Percentiles rank a stretch among this genome's conserved stretches.
These are phyloP conservation scores for Pomacea canaliculata DNA, from an alignment of 2,888 invertebrate species.

Conservation along the genomic window DNA sequence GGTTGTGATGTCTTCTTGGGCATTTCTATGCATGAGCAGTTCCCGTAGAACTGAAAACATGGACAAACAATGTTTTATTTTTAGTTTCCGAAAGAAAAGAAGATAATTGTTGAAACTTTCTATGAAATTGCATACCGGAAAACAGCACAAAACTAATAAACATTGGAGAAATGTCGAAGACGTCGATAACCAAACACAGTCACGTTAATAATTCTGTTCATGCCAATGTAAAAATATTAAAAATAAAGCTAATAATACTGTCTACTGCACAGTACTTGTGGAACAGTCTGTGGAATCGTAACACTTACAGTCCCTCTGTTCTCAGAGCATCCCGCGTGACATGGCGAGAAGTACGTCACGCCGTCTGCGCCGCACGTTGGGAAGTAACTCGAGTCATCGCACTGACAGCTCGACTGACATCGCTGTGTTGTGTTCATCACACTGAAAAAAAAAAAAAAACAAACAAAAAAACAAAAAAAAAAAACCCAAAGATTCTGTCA, in stretches of 20 bases:
- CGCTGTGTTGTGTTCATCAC: neutral
- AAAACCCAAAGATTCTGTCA: neutral
- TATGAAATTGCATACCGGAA: too few species aligned
- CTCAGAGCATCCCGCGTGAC: conserved; percentile 48
- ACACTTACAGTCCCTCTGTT: neutral
- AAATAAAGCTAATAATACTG: too few species aligned
- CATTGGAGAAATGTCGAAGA: too few species aligned
- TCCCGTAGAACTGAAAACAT: conserved; percentile 33
- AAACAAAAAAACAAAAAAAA: neutral
- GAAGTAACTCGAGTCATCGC: conserved; percentile 46
- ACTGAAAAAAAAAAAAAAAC: neutral
- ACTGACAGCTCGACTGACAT: conserved; percentile 37
- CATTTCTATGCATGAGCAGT: conserved; percentile 36
- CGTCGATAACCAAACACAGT: too few species aligned
- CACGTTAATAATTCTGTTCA: too few species aligned
- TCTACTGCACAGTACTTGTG: too few species aligned
- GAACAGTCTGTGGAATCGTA: neutral
- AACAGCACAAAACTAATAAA: too few species aligned
- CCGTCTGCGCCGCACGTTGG: conserved; percentile 51
- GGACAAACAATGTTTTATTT: too few species aligned
- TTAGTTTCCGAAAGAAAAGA: too few species aligned
- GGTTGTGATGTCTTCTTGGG: conserved; percentile 10
- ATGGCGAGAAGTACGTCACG: conserved; percentile 52
- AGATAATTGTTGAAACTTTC: too few species aligned
- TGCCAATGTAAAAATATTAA: too few species aligned